phyloP scores from a whole-genome alignment of 1,140 invertebrate species.

The Planococcus citri region DNA sequence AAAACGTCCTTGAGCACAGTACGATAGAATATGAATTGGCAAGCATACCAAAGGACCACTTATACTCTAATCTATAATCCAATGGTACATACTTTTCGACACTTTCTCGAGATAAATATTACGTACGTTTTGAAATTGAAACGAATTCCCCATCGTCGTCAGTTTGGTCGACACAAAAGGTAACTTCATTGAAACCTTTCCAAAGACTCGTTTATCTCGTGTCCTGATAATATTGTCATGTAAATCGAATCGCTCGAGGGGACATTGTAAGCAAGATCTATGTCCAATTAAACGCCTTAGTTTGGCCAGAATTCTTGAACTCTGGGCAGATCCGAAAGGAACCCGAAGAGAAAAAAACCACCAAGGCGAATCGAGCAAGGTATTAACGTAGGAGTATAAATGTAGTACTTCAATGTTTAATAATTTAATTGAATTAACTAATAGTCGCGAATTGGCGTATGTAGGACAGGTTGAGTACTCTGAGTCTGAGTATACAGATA shows the following conservation, averaged over 20 bases:
- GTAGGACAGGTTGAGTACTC: too few relatives aligned
- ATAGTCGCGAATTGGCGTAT: too few relatives aligned
- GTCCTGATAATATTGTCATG: not conserved
- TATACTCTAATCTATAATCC: too few relatives aligned
- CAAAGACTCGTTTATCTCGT: not conserved
- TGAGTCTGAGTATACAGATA: too few relatives aligned
- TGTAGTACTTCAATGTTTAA: not conserved
- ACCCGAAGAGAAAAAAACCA: not conserved
- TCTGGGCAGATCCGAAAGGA: not conserved
- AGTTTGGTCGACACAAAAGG: too few relatives aligned
- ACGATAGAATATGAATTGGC: too few relatives aligned
- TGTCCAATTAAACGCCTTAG: not conserved
- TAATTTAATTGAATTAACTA: not conserved
- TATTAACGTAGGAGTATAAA: not conserved
- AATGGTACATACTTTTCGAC: too few relatives aligned
- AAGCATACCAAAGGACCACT: too few relatives aligned
- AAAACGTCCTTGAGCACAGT: too few relatives aligned
- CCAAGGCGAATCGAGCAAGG: not conserved
- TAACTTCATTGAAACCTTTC: not conserved
- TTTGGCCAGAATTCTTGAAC: not conserved
- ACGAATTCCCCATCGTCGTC: too few relatives aligned
- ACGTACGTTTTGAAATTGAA: too few relatives aligned
- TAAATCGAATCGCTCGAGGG: not conserved
- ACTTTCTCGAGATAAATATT: too few relatives aligned
- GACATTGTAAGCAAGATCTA: not conserved